Evolutionary conservation across 1,140 invertebrate species (phyloP), one percentile per base, ranked within the genome.

Genomic region (Cepaea nemoralis): DNA sequence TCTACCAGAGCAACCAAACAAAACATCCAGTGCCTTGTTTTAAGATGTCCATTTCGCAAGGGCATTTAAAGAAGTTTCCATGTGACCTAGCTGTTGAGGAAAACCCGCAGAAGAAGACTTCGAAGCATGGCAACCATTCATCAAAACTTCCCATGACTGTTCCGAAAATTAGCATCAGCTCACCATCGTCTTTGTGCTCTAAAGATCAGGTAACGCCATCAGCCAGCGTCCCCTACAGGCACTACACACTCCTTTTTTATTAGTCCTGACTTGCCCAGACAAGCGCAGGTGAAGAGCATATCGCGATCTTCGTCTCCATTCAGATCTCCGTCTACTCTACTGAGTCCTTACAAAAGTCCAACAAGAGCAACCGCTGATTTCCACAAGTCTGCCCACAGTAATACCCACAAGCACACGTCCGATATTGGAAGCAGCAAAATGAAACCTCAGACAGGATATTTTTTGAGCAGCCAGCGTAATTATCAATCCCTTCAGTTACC

Each of bases 81-180:
- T 10, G 50, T 19, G 50, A 55, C 8, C 3, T 14, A 22, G 50
- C 3, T 14, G 3, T 55, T 55, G 50, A 55, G 19, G 16, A 22
- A 22, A 55, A 19, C 3, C 22, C 50, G 50, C 50, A 55, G 50
- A 42, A 48, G 70, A 22, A 45, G 1, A 1, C 19, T 2, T 10
- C n/a, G 14, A 33, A 73, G 16, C 39, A 10, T 8, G 42, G 19
- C 2, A 2, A 2, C 1, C 70, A 40, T 27, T 6, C n/a, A 73
- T n/a, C 37, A 27, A 73, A 73, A 42, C 16, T 48, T 19, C 24
- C 70, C 1, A 10, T 73, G 66, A 10, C 10, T 5, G 42, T 73
- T 10, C 74, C 74, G 5, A 76, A 14, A 37, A 76, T 76, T 19
- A 76, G 27, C 35, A 55, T 76, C n/a, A 48, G 48, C 37, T 76